Evolutionary conservation across 2,113 vertebrate genomes (phyloP).

Genomic region (Ranitomeya imitator): DNA sequence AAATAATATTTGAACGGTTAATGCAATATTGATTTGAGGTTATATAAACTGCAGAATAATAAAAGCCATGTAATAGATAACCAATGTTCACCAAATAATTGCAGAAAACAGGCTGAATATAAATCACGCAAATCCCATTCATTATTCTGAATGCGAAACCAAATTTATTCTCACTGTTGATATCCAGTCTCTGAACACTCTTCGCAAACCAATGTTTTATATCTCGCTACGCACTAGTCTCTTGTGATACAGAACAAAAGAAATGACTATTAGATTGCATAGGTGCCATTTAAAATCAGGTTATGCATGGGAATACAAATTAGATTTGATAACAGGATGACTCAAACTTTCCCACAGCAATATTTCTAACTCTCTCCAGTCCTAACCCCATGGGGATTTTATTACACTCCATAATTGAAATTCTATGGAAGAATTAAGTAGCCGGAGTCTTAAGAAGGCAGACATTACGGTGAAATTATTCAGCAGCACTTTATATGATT

Average conservation of each 20-base stretch:
- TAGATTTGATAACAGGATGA: conserved; percentile 23
- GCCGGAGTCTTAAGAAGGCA: background rate
- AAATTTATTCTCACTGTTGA: conserved; percentile 13
- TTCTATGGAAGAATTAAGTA: conserved; percentile 6
- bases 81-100: conserved; percentile 38
- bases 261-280: conserved; percentile 41
- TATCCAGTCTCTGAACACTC: background rate
- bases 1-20: conserved; percentile 54
- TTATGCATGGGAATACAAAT: conserved; percentile 39
- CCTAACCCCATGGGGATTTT: conserved; percentile 4
- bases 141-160: conserved; percentile 17
- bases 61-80: conserved; percentile 37
- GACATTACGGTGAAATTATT: background rate
- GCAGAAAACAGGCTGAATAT: conserved; percentile 25
- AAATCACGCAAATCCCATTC: conserved; percentile 19
- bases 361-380: conserved; percentile 33
- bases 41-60: conserved; percentile 29
- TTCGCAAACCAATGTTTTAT: conserved; percentile 24
- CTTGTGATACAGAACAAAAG: conserved; percentile 41
- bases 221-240: conserved; percentile 23
- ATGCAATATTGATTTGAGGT: conserved; percentile 41
- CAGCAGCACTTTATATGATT: background rate
- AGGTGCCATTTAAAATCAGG: conserved; percentile 43
- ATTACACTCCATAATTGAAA: conserved; percentile 26
- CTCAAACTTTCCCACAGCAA: conserved; percentile 19